A percentile compares a stretch with the other conserved stretches of the same genome.
These are phyloP conservation scores for Actias luna DNA, from an alignment of 2,888 invertebrate species.

Conservation along the genomic window DNA sequence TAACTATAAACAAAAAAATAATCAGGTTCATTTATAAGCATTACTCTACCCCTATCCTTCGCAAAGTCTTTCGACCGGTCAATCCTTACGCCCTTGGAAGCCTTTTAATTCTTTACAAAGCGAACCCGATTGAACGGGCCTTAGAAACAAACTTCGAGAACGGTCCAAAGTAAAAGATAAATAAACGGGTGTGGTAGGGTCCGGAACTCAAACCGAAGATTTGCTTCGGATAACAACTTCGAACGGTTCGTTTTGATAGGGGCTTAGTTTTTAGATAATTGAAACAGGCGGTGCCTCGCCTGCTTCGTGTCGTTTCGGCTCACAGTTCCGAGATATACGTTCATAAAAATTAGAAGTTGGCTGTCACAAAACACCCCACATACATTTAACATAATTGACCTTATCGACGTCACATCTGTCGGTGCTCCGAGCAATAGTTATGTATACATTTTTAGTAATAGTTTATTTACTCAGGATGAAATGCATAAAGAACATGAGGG, in stretches of 20 bases:
- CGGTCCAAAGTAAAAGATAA: conserved; percentile 29
- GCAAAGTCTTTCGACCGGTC: neutral
- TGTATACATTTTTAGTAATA: too few species aligned
- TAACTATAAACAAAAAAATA: too few species aligned
- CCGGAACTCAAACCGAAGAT: conserved; percentile 31
- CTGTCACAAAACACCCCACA: too few species aligned
- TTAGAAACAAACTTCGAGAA: conserved; percentile 33
- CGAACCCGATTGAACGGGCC: conserved; percentile 11
- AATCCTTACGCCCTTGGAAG: neutral
- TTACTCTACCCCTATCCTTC: neutral
- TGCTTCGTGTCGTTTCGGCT: neutral
- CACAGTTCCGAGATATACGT: neutral
- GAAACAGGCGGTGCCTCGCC: conserved; percentile 16
- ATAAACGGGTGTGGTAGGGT: conserved; percentile 29
- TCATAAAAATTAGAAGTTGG: neutral
- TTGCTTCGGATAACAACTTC: conserved; percentile 13
- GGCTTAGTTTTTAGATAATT: conserved; percentile 11
- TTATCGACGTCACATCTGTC: too few species aligned
- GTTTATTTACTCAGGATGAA: too few species aligned
- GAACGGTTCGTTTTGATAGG: conserved; percentile 9
- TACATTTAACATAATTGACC: too few species aligned
- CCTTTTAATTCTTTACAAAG: conserved; percentile 23
- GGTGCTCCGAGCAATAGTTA: too few species aligned
- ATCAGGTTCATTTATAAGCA: neutral
- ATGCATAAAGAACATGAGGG: too few species aligned